Conservation (phyloP, 2,113 vertebrate genomes). For the Hippocampus comes region DNA sequence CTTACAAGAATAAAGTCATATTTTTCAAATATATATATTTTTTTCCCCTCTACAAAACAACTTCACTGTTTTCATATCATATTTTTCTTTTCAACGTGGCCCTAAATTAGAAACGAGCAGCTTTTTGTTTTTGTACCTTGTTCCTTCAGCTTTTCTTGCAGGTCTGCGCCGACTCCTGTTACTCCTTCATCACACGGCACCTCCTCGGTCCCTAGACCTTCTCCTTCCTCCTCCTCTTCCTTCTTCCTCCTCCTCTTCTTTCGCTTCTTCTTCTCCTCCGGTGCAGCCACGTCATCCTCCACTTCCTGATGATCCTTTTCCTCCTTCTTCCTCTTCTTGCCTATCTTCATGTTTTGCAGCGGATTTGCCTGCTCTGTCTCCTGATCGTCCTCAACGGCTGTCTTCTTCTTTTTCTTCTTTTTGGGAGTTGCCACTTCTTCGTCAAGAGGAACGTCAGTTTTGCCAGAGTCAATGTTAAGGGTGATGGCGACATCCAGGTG, state of each 20-base stretch:
- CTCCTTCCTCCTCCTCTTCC: neutral
- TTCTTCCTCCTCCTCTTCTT: constrained; percentile 37
- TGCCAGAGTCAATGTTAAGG: constrained; percentile 22
- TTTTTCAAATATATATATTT: too few relatives aligned
- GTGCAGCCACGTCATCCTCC: neutral
- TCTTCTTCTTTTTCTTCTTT: constrained; percentile 60
- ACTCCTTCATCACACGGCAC: constrained; percentile 20
- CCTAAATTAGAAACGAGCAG: neutral
- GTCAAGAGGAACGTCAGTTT: neutral
- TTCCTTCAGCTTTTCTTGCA: neutral
- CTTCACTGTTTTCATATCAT: too few relatives aligned
- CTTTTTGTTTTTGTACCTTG: constrained; percentile 17
- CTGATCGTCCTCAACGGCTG: neutral
- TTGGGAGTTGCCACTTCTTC: neutral
- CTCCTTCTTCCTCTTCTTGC: constrained; percentile 52
- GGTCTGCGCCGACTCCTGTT: constrained; percentile 36
- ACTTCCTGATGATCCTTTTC: neutral
- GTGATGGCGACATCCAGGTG: constrained; percentile 30
- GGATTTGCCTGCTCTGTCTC: neutral
- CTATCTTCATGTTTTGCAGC: constrained; percentile 27
- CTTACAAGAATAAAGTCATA: too few relatives aligned
- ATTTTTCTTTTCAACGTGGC: neutral
- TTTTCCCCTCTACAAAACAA: too few relatives aligned
- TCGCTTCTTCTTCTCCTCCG: neutral
- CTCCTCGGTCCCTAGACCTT: neutral